Base-by-base conservation (phyloP, 2,113 vertebrate species). In the Arizona elegans region DNA sequence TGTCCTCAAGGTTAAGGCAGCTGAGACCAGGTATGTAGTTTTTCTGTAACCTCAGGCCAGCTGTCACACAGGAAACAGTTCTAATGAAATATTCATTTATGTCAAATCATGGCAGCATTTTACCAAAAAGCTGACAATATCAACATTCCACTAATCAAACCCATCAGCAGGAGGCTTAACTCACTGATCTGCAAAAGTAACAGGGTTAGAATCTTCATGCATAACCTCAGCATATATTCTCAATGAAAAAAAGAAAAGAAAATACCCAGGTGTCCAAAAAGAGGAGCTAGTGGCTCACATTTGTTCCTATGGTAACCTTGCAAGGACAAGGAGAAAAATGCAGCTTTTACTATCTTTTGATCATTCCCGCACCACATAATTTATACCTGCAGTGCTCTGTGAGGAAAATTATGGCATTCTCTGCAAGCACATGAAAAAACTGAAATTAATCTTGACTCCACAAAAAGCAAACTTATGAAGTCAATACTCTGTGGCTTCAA, bases 71-170 rank as follows among this genome's bases (percentile, higher is more conserved):
- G 93, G 95, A 93, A 95, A 93, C 86, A 91, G 75, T 24, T 33
- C 88, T 89, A 92, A 95, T 94, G 92, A 96, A 96, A 97, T 96
- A 95, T 91, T 95, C 15, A 96, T 96, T 95, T 95, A 95, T 0
- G 0, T 94, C 0, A 11, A 92, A 95, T 95, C 93, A 94, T 90
- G 85, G 87, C 92, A 93, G 93, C 92, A 92, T 95, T 96, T 96
- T 95, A 95, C 95, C 93, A 94, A 96, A 90, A 62, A 62, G 95
- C 94, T 65, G 92, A 95, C 87, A 86, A 86, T 90, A 91, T 96
- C 91, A 85, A 92, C 0, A 1, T 43, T 94, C 91, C 92, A 86
- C 85, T 86, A 93, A 65, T 52, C 62, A 89, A 96, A 96, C 55
- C 43, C 91, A 92, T 90, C 95, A 93, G 95, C 86, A 89, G 95